phyloP scores from a whole-genome alignment of 2,797 vertebrate species.

The Avahi laniger region DNA sequence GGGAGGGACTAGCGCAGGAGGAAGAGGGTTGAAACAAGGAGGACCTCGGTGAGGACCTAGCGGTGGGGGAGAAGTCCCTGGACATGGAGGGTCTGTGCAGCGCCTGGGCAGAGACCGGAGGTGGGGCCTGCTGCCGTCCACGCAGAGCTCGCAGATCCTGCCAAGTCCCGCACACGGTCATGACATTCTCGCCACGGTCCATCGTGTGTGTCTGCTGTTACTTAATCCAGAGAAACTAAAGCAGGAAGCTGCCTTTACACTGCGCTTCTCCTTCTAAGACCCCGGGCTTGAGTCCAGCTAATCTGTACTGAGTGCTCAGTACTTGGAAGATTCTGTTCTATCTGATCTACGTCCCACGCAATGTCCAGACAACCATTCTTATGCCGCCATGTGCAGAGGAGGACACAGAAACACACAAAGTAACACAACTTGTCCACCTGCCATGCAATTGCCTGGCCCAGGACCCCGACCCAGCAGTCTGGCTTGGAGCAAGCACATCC shows the following conservation, averaged over 20 bases:
- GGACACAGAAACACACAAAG: background rate
- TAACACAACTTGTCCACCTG: too few species aligned
- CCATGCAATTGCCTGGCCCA: background rate
- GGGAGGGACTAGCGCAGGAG: background rate
- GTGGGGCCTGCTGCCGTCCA: background rate
- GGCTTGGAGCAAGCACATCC: background rate
- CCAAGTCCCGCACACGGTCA: background rate
- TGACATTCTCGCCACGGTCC: background rate
- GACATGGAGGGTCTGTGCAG: too few species aligned
- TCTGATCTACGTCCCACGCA: background rate
- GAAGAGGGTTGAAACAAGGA: background rate
- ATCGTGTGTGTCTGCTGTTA: background rate
- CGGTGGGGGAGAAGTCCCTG: background rate
- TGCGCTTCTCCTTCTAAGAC: background rate
- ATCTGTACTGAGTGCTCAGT: background rate
- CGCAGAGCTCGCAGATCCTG: background rate
- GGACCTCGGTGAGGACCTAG: background rate
- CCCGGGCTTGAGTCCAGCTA: background rate
- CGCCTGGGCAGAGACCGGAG: too few species aligned
- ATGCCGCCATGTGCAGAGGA: background rate
- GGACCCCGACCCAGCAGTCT: background rate
- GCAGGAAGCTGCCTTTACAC: background rate
- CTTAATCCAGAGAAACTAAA: background rate
- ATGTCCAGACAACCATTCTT: background rate
- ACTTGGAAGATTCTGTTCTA: background rate